These are phyloP conservation scores for Hoplostethus atlanticus DNA, from an alignment of 2,797 vertebrate species.

Conservation along the genomic window DNA sequence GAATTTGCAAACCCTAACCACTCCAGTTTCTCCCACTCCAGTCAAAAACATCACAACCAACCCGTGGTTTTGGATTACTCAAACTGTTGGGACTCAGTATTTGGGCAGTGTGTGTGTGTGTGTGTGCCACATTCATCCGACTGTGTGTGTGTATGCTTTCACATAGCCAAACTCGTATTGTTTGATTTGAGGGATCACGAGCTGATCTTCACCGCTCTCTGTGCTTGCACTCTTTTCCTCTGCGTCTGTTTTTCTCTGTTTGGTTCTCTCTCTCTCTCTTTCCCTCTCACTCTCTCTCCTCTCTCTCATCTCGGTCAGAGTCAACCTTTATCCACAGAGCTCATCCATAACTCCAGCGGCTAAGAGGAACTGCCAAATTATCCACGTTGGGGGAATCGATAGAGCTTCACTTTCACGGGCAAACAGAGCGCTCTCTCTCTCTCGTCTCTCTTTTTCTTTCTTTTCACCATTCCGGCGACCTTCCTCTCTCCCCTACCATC, in stretches of 20 bases:
- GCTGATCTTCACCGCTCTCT: neutral
- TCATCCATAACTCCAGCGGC: slow-evolving; percentile 44
- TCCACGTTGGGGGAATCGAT: slow-evolving; percentile 45
- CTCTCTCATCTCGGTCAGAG: slow-evolving; percentile 8
- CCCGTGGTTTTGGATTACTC: neutral
- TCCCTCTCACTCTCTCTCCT: slow-evolving; percentile 6
- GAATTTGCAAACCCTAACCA: neutral
- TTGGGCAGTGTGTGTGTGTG: neutral
- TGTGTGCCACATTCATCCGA: neutral
- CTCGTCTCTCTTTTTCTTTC: neutral
- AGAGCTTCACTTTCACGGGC: slow-evolving; percentile 45
- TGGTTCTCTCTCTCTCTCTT: slow-evolving; percentile 5
- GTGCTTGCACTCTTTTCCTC: neutral
- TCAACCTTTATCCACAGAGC: slow-evolving; percentile 22
- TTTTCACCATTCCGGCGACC: neutral
- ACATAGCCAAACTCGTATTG: neutral
- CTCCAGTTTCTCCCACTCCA: neutral
- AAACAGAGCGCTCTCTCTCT: slow-evolving; percentile 27
- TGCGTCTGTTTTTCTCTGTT: neutral
- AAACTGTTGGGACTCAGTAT: neutral
- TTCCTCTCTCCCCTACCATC: neutral
- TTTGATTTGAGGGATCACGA: neutral
- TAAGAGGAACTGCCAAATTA: slow-evolving; percentile 42
- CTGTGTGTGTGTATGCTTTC: neutral
- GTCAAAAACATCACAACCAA: neutral